Base-by-base conservation (phyloP, 2,113 vertebrate species). In the Lepus timidus region DNA sequence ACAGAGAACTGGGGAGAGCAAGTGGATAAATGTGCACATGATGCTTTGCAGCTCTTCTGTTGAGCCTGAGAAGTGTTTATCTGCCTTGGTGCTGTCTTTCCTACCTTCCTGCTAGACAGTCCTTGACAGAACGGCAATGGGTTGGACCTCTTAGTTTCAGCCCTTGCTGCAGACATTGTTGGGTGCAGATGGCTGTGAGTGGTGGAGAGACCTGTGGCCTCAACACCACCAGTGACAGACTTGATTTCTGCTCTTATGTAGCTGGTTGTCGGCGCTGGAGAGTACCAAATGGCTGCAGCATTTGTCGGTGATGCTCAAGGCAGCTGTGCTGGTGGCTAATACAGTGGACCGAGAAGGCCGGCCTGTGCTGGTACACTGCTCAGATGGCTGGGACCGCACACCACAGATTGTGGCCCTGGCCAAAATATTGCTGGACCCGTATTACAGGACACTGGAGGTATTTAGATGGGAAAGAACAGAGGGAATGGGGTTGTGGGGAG, bases 231-330 rank as follows among this genome's bases (percentile, higher is more conserved):
- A 19, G 33, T 95, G 68, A 96, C 49, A 58, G 44, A 3, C 16
- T 94, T 39, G 6, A 52, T 96, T 91, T 92, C 61, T 96, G 7
- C 64, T 19, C 86, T 33, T 33, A 4, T 73, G 14, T 98, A 99
- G 99, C 98, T 99, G 99, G 99, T 99, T 99, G 71, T 99, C 99
- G 0, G 99, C 99, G 1, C 98, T 99, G 76, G 99, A 99, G 98
- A 99, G 99, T 96, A 99, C 99, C 90, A 99, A 99, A 89, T 99
- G 99, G 99, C 98, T 99, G 96, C 99, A 99, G 98, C 99, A 99
- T 96, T 98, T 99, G 84, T 99, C 99, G 0, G 98, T 99, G 97
- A 99, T 99, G 99, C 98, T 99, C 91, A 99, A 99, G 97, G 99
- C 99, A 1, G 99, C 99, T 25, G 98, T 99, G 87, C 98, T 99